Evolutionary conservation across 2,888 invertebrate genomes (phyloP).

Genomic region (Cremastobaeus sp.): DNA sequence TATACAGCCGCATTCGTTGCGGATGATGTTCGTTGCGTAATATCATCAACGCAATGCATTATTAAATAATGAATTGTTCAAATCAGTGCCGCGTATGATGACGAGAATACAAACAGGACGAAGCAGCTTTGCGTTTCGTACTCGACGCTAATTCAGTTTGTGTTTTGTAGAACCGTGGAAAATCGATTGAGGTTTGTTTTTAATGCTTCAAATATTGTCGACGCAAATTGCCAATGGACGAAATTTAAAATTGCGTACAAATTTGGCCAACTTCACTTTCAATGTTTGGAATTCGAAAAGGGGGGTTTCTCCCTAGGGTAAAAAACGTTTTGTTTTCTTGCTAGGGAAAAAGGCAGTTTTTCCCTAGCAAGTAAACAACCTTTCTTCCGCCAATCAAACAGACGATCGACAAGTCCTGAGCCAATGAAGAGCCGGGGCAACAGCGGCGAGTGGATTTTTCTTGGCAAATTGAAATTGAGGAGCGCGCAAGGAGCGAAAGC

Average conservation of each 20-base stretch:
- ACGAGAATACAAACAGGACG: slow-evolving; percentile 22
- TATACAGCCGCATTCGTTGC: slow-evolving; percentile 15
- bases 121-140: not conserved
- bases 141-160: slow-evolving; percentile 2
- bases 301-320: not conserved
- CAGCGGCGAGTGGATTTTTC: not conserved
- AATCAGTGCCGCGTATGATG: slow-evolving; percentile 28
- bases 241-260: not conserved
- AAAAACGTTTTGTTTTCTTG: not conserved
- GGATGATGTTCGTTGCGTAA: slow-evolving; percentile 44
- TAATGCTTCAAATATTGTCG: too few relatives aligned
- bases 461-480: slow-evolving; percentile 14
- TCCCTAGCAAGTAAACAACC: not conserved
- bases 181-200: too few relatives aligned
- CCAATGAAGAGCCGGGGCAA: too few relatives aligned
- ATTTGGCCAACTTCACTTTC: too few relatives aligned
- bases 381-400: not conserved
- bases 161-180: not conserved
- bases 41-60: slow-evolving; percentile 32
- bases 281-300: not conserved
- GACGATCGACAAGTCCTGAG: not conserved
- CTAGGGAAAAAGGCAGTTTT: not conserved
- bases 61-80: slow-evolving; percentile 51
- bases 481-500: not conserved
- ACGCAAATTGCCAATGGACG: not conserved